Evolutionary conservation across 2,113 vertebrate species (phyloP), one percentile per base, ranked within the genome.

Genomic region (Grallaria varia): DNA sequence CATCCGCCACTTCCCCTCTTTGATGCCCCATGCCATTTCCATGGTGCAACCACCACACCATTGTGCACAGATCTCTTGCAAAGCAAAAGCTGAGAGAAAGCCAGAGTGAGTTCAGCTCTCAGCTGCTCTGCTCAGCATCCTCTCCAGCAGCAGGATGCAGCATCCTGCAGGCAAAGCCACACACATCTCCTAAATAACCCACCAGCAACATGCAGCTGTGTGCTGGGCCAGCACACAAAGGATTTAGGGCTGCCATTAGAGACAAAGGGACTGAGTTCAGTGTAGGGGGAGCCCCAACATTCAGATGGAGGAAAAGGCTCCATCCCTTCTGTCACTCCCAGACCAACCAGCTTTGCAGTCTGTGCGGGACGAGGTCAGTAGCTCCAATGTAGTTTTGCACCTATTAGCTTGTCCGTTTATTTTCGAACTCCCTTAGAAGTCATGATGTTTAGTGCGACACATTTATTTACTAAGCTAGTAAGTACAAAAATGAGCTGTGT

Each of bases 391-490:
- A 80, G 20, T 88, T 93, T 56, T 88, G 82, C 40, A 80, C 93
- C 64, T 96, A 81, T 96, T 95, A 93, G 67, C 93, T 77, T 67
- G 78, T 59, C 55, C 1, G 4, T 91, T 94, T 93, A 62, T 86
- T 94, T 96, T 93, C 27, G 0, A 93, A 27, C 55, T 90, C 90
- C 95, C 92, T 80, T 12, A 90, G 93, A 94, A 96, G 87, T 91
- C 89, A 44, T 80, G 87, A 91, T 83, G 76, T 90, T 95, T 95
- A 95, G 52, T 78, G 87, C 80, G 90, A 95, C 95, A 96, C 82
- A 52, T 94, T 96, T 95, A 95, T 97, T 96, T 94, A 80, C 92
- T 91, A 96, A 96, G 75, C 93, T 83, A 86, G 90, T 74, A 92
- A 90, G 55, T 52, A 72, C 94, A 89, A 71, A 93, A 96, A 97